Evolutionary conservation across 2,888 invertebrate species (phyloP), one percentile per base, ranked within the genome.

Genomic region (Cephus pulcher): DNA sequence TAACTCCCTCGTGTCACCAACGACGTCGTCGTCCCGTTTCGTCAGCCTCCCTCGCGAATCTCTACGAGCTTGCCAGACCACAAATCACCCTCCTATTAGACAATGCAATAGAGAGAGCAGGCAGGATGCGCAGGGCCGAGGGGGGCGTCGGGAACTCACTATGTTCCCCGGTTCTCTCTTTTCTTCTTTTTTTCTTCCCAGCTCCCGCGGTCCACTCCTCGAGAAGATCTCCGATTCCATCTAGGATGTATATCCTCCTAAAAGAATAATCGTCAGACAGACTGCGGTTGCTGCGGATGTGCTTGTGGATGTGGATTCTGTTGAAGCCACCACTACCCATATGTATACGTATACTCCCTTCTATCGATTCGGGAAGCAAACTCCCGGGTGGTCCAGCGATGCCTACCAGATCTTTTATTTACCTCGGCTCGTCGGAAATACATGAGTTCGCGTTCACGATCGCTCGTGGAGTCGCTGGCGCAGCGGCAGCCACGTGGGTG

Each of bases 341-440:
- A 37, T 37, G 37, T 23, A 37, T 12, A 12, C 3, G 37, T 37
- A 37, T 4, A 33, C 82, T 82, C 81, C 82, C 82, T 82, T 85
- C 85, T 86, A 87, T 88, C 87, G 88, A 88, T 88, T 88, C 86
- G 86, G 86, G 88, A 87, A 87, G 88, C 86, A 80, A 81, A 83
- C 83, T 83, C 85, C 86, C 86, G 88, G 88, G 88, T 88, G 88
- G 88, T 88, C 88, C 80, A 82, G 80, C 82, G 83, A 83, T 85
- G 85, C 86, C 85, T 84, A 82, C 83, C 79, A 84, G 84, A 83
- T 84, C 84, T 80, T 77, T 81, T 69, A 34, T 68, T 76, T 76
- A 74, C 69, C 69, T 76, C 80, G 56, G 56, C 56, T 80, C 75
- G 32, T 82, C 88, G 88, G 89, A 89, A 89, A 89, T 88, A 88